These are phyloP conservation scores for Arbacia lixula DNA, from an alignment of 53 echinoderm and acorn worm species.

Conservation along the genomic window DNA sequence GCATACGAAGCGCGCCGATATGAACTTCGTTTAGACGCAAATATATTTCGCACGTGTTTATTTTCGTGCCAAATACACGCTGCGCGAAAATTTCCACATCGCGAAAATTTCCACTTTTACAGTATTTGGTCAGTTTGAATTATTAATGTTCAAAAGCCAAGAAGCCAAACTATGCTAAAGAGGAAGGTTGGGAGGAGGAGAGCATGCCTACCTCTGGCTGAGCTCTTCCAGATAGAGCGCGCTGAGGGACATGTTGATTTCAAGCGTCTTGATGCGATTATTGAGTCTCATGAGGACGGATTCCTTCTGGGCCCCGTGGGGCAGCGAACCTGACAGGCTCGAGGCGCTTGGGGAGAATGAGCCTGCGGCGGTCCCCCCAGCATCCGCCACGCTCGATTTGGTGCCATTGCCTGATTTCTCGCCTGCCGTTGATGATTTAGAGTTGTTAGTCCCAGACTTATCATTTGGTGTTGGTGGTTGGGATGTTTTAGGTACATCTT, in stretches of 20 bases:
- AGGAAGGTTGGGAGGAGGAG: too few relatives aligned
- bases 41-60: too few relatives aligned
- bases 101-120: too few relatives aligned
- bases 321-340: slow-evolving; percentile 30
- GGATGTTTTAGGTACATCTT: not conserved
- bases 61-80: too few relatives aligned
- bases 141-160: too few relatives aligned
- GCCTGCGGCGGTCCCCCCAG: not conserved
- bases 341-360: slow-evolving; percentile 38
- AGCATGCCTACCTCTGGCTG: slow-evolving; percentile 90
- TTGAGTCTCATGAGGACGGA: slow-evolving; percentile 98
- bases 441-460: too few relatives aligned
- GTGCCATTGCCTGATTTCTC: slow-evolving; percentile 24
- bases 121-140: too few relatives aligned
- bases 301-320: slow-evolving; percentile 79
- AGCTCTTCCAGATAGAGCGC: slow-evolving; percentile 92
- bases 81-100: too few relatives aligned
- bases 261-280: slow-evolving; percentile 94
- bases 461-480: not conserved
- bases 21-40: too few relatives aligned
- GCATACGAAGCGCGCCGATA: too few relatives aligned
- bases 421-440: not conserved
- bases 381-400: slow-evolving; percentile 11
- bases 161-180: too few relatives aligned
- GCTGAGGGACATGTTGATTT: slow-evolving; percentile 94